phyloP scores from a whole-genome alignment of 2,797 vertebrate genomes.

The Coregonus sp. region DNA sequence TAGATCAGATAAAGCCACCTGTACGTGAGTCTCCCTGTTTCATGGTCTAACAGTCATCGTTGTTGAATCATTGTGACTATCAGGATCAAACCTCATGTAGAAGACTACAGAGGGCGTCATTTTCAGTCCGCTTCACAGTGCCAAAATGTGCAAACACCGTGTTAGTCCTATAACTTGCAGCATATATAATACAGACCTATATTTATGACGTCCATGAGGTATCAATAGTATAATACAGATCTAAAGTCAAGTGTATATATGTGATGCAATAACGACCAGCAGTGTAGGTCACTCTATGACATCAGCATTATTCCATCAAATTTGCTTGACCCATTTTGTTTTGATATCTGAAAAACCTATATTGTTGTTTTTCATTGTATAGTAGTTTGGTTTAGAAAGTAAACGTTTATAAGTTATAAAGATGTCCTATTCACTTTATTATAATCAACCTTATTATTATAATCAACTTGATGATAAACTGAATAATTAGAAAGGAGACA shows the following conservation, averaged over 20 bases:
- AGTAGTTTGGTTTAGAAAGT: no score
- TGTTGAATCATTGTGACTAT: not conserved
- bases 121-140: not conserved
- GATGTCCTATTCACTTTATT: no score
- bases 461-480: not conserved
- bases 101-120: not conserved
- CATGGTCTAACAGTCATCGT: not conserved
- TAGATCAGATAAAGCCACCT: not conserved
- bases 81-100: not conserved
- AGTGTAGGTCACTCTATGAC: no score
- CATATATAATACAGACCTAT: not conserved
- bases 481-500: not conserved
- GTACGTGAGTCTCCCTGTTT: not conserved
- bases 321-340: no score
- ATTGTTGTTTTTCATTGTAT: no score
- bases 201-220: no score
- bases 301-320: no score
- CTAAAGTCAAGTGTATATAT: not conserved
- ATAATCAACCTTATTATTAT: conserved; percentile 35
- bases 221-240: not conserved
- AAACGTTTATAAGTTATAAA: no score
- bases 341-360: no score
- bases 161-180: not conserved
- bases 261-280: not conserved
- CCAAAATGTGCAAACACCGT: not conserved